Percentiles rank a stretch among this genome's conserved stretches.
phyloP scores from a whole-genome alignment of 2,888 invertebrate genomes.

The Plagodis dolabraria region DNA sequence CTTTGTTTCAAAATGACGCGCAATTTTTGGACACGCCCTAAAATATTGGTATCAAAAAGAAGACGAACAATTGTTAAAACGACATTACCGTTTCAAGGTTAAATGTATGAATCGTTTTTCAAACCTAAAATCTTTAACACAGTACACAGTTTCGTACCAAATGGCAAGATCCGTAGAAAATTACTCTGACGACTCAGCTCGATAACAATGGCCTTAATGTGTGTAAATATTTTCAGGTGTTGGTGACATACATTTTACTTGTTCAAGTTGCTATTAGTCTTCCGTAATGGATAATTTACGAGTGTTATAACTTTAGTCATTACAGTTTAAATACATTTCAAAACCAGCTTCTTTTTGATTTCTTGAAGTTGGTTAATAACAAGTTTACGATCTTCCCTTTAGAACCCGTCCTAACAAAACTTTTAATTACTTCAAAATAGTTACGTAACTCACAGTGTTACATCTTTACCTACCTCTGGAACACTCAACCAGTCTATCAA shows the following conservation, averaged over 20 bases:
- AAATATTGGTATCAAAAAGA: neutral
- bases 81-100: slow-evolving; percentile 27
- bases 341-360: too few species aligned
- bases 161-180: slow-evolving; percentile 29
- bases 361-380: too few species aligned
- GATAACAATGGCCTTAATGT: slow-evolving; percentile 30
- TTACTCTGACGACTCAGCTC: slow-evolving; percentile 22
- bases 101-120: slow-evolving; percentile 17
- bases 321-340: too few species aligned
- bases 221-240: slow-evolving; percentile 30
- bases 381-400: slow-evolving; percentile 16
- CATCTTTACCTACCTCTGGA: slow-evolving; percentile 31
- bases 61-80: slow-evolving; percentile 10
- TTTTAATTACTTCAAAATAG: slow-evolving; percentile 48
- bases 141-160: slow-evolving; percentile 12
- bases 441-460: slow-evolving; percentile 27
- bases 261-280: too few species aligned
- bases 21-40: too few species aligned
- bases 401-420: slow-evolving; percentile 29
- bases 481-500: too few species aligned
- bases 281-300: too few species aligned
- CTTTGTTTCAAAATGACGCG: too few species aligned
- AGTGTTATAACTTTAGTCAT: too few species aligned
- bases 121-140: slow-evolving; percentile 21
- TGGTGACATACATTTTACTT: slow-evolving; percentile 11